phyloP scores from a whole-genome alignment of 1,140 invertebrate genomes.

The Apocrypta bakeri region DNA sequence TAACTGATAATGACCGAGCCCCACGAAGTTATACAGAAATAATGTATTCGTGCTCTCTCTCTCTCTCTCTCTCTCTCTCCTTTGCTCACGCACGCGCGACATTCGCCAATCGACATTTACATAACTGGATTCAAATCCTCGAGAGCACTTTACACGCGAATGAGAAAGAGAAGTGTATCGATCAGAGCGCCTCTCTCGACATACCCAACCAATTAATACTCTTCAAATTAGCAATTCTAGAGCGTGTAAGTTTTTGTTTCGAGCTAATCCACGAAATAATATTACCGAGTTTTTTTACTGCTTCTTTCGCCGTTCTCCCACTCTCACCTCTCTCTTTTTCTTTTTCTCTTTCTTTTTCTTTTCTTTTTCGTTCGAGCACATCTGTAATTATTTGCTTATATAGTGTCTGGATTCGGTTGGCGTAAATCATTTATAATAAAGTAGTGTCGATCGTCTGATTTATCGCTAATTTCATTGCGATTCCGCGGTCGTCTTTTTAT shows the following conservation, averaged over 20 bases:
- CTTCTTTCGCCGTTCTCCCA: too few relatives aligned
- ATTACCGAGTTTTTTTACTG: too few relatives aligned
- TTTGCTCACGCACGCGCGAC: conserved; percentile 26
- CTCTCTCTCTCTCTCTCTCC: too few relatives aligned
- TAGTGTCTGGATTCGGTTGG: too few relatives aligned
- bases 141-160: conserved; percentile 18
- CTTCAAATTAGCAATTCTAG: conserved; percentile 1
- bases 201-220: conserved; percentile 22
- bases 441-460: not conserved
- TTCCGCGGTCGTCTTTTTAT: not conserved
- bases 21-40: conserved; percentile 12
- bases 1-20: conserved; percentile 40
- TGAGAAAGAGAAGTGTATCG: not conserved
- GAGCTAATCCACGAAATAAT: not conserved
- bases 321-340: too few relatives aligned
- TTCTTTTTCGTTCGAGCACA: too few relatives aligned
- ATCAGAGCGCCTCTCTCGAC: not conserved
- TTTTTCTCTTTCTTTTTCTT: too few relatives aligned
- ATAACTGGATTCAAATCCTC: conserved; percentile 45
- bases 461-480: not conserved
- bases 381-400: too few relatives aligned
- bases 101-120: conserved; percentile 38
- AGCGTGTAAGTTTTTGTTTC: not conserved
- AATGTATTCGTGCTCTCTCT: conserved; percentile 39
- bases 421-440: not conserved